Percentiles rank a stretch among this genome's conserved stretches.
phyloP scores from a whole-genome alignment of 2,888 invertebrate genomes.

The Caenorhabditis sp. region DNA sequence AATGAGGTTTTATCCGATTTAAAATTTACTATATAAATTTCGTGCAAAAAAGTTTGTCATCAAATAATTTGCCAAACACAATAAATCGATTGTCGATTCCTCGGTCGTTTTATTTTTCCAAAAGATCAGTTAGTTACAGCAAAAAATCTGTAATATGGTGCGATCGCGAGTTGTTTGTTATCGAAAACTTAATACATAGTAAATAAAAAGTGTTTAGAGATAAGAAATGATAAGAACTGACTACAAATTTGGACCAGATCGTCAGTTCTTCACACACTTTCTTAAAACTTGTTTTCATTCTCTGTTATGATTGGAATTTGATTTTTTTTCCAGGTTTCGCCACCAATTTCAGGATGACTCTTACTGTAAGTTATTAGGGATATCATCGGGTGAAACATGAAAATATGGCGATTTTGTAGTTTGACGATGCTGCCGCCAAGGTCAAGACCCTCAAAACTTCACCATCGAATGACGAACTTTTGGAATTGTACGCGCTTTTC shows the following conservation, averaged over 20 bases:
- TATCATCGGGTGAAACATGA: background rate
- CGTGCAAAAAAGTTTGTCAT: too few relatives aligned
- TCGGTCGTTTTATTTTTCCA: too few relatives aligned
- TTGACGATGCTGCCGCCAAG: constrained; percentile 59
- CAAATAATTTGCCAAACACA: too few relatives aligned
- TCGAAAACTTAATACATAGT: background rate
- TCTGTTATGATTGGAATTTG: background rate
- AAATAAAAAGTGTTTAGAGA: background rate
- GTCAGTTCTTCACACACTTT: background rate
- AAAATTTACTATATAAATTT: too few relatives aligned
- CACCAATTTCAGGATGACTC: constrained; percentile 18
- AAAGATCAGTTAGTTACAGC: too few relatives aligned
- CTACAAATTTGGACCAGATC: background rate
- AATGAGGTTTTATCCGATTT: too few relatives aligned
- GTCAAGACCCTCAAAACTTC: constrained; percentile 77
- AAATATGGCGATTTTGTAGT: background rate
- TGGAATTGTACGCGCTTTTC: constrained; percentile 68
- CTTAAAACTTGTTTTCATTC: background rate
- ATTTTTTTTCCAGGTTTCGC: background rate
- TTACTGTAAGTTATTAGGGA: constrained; percentile 17
- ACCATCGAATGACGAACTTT: constrained; percentile 79
- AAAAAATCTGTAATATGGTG: too few relatives aligned
- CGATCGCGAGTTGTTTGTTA: too few relatives aligned
- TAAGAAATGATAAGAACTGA: background rate
- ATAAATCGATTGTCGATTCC: too few relatives aligned